Evolutionary conservation across 2,888 invertebrate genomes (phyloP).

Genomic region (Bombylius major): DNA sequence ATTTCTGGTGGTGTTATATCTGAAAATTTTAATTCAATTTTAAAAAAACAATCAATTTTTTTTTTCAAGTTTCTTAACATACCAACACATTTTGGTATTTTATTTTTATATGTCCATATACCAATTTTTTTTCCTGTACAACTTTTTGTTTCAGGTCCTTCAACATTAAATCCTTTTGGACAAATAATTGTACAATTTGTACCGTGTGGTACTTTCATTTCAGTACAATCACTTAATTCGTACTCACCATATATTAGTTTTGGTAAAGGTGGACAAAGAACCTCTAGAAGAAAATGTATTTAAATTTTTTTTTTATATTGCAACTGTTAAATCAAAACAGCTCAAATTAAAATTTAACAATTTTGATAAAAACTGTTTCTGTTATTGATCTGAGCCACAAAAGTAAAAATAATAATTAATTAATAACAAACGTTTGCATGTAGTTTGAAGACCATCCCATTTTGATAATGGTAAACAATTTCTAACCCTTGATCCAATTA

Average conservation of each 20-base stretch:
- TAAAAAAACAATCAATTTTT: too few relatives aligned
- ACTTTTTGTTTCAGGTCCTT: slow-evolving; percentile 40
- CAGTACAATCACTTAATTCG: slow-evolving; percentile 41
- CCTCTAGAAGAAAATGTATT: slow-evolving; percentile 29
- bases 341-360: not conserved
- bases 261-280: slow-evolving; percentile 40
- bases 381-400: not conserved
- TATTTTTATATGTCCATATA: slow-evolving; percentile 40
- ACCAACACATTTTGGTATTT: slow-evolving; percentile 39
- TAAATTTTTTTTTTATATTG: too few relatives aligned
- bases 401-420: not conserved
- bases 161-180: slow-evolving; percentile 44
- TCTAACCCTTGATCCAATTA: slow-evolving; percentile 49
- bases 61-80: too few relatives aligned
- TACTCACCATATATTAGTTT: slow-evolving; percentile 42
- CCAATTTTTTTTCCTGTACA: slow-evolving; percentile 44
- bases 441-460: slow-evolving; percentile 55
- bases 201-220: slow-evolving; percentile 43
- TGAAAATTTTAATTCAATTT: slow-evolving; percentile 18
- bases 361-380: too few relatives aligned
- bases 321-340: too few relatives aligned
- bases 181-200: slow-evolving; percentile 47
- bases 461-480: slow-evolving; percentile 52
- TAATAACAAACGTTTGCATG: slow-evolving; percentile 46
- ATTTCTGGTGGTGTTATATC: slow-evolving; percentile 47